Evolutionary conservation across 1,140 invertebrate species (phyloP), one percentile per base, ranked within the genome.

Genomic region (Hylyphantes graminicola): DNA sequence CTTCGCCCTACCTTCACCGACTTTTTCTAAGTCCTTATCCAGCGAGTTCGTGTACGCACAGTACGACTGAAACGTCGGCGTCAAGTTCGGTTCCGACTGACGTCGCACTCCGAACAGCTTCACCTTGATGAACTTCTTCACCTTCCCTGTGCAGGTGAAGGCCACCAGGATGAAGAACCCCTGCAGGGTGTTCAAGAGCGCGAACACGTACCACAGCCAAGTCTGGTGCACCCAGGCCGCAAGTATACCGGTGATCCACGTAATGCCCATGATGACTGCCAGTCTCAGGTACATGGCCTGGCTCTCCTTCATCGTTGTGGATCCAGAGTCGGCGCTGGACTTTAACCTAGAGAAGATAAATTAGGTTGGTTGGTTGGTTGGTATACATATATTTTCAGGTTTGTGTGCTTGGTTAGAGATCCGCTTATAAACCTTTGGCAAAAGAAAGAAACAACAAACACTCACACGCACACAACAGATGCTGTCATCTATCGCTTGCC

Each of bases 161-260:
- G 91, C 92, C 0, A 92, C 82, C 85, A 92, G 92, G 55, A 93
- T 92, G 87, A 93, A 93, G 9, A 92, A 86, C 0, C 92, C 92
- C 87, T 93, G 92, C 12, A 92, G 88, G 6, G 91, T 90, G 87
- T 92, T 93, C 15, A 92, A 87, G 8, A 90, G 86, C 0, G 92
- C 90, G 87, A 92, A 93, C 11, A 92, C 85, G 86, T 92, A 92
- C 89, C 89, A 89, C 12, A 92, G 86, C n/a, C 77, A 85, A 11
- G 72, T 35, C n/a, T 15, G 21, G 50, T 85, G 51, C 0, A 83
- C 13, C 13, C 50, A 48, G n/a, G 65, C 19, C 0, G 92, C 92
- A 0, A 92, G 75, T 7, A 92, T 87, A 11, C 92, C 91, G 11
- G 89, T 85, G 9, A 90, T 89, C 92, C 92, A 93, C 10, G 91